Percentiles rank a stretch among this genome's conserved stretches.
Conservation (phyloP, 1,140 invertebrate genomes). For the Drosophila novamexicana region DNA sequence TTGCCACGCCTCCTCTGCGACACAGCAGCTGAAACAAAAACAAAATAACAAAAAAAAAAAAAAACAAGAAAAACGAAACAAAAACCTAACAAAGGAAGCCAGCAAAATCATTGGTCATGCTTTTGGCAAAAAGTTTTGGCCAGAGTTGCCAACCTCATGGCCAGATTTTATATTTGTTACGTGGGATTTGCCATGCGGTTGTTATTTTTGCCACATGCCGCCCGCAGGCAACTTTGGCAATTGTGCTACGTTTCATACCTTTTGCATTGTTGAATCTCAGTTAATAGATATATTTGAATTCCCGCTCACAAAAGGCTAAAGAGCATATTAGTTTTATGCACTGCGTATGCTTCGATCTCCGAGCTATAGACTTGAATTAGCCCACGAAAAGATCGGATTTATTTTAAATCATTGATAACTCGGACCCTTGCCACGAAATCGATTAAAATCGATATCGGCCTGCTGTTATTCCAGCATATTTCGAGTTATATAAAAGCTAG, state of each 20-base stretch:
- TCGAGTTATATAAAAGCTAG: too few relatives aligned
- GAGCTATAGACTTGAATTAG: too few relatives aligned
- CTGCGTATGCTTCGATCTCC: too few relatives aligned
- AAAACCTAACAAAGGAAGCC: conserved; percentile 2
- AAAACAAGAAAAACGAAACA: conserved; percentile 1
- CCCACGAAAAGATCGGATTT: too few relatives aligned
- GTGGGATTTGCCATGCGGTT: conserved; percentile 24
- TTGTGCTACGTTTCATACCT: conserved; percentile 8
- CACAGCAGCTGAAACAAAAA: conserved; percentile 9
- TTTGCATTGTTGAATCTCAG: conserved; percentile 4
- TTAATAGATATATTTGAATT: conserved; percentile 5
- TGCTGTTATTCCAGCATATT: too few relatives aligned
- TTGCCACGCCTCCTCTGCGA: not conserved
- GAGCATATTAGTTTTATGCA: too few relatives aligned
- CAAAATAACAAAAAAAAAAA: not conserved
- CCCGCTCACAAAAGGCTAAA: not conserved
- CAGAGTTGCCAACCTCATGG: not conserved
- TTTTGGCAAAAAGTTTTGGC: conserved; percentile 6
- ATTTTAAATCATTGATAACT: too few relatives aligned
- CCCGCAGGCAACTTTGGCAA: not conserved
- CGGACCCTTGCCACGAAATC: too few relatives aligned
- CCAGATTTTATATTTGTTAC: conserved; percentile 22
- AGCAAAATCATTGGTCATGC: conserved; percentile 24
- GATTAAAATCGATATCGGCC: too few relatives aligned
- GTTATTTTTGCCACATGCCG: conserved; percentile 12